Percentiles rank a stretch among this genome's conserved stretches.
Conservation (phyloP, 2,797 vertebrate species). For the Anguilla pacifica region DNA sequence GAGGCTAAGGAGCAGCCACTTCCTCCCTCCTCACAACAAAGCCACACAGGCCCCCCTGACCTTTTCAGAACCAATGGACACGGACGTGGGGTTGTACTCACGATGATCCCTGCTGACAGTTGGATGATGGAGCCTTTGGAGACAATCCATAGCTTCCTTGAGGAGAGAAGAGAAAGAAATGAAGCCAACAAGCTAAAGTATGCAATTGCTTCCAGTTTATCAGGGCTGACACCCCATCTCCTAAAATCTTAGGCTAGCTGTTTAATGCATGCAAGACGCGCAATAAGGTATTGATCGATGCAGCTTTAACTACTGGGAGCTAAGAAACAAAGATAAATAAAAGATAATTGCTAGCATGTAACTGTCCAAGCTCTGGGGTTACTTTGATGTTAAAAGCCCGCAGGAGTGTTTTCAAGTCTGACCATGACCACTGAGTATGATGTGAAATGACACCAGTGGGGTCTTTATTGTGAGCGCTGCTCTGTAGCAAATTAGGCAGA, state of each 20-base stretch:
- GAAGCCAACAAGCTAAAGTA: background rate
- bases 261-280: background rate
- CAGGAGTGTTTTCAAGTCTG: background rate
- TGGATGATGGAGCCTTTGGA: constrained; percentile 60
- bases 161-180: constrained; percentile 40
- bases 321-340: constrained; percentile 11
- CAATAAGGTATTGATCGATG: constrained; percentile 17
- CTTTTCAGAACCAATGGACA: background rate
- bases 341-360: constrained; percentile 1
- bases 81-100: constrained; percentile 70
- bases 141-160: constrained; percentile 73
- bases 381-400: constrained; percentile 33
- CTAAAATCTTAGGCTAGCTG: background rate
- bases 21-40: background rate
- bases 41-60: background rate
- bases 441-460: constrained; percentile 7
- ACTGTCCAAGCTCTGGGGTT: background rate
- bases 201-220: background rate
- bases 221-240: background rate
- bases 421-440: background rate
- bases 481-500: background rate
- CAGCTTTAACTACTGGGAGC: background rate
- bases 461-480: constrained; percentile 11
- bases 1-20: background rate
- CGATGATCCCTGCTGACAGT: constrained; percentile 70